A percentile compares a stretch with the other conserved stretches of the same genome.
These are phyloP conservation scores for Scaptomyza parva DNA, from an alignment of 2,888 invertebrate genomes.

Conservation along the genomic window DNA sequence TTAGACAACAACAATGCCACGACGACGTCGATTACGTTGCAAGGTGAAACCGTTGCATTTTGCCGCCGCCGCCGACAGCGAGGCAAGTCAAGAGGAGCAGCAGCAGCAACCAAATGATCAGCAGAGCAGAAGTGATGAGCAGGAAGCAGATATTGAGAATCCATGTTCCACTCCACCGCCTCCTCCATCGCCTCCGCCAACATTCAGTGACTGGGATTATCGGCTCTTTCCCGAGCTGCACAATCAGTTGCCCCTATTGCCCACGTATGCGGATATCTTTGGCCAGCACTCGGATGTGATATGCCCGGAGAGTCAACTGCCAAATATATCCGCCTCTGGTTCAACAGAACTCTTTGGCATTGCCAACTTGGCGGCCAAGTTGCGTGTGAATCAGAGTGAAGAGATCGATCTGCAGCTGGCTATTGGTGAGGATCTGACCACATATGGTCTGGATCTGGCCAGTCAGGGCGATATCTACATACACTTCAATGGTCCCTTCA, in stretches of 20 bases:
- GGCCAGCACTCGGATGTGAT: conserved; percentile 48
- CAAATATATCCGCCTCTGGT: neutral
- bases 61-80: conserved; percentile 31
- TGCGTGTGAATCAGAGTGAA: conserved; percentile 30
- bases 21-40: conserved; percentile 65
- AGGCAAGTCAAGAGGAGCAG: conserved; percentile 35
- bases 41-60: conserved; percentile 51
- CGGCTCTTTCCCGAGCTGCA: conserved; percentile 61
- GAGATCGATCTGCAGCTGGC: conserved; percentile 30
- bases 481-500: conserved; percentile 70
- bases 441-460: conserved; percentile 60
- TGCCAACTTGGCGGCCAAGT: conserved; percentile 31
- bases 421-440: conserved; percentile 63
- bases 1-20: conserved; percentile 56
- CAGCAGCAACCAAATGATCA: conserved; percentile 8
- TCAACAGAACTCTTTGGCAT: conserved; percentile 50
- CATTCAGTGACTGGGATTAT: conserved; percentile 47
- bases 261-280: conserved; percentile 62
- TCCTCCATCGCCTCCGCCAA: neutral
- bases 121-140: conserved; percentile 31
- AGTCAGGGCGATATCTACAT: conserved; percentile 68
- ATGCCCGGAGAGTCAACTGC: conserved; percentile 16
- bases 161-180: neutral
- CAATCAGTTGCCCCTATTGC: conserved; percentile 45
- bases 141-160: neutral